These are phyloP conservation scores for Gopherus flavomarginatus DNA, from an alignment of 2,113 vertebrate species.

Conservation along the genomic window DNA sequence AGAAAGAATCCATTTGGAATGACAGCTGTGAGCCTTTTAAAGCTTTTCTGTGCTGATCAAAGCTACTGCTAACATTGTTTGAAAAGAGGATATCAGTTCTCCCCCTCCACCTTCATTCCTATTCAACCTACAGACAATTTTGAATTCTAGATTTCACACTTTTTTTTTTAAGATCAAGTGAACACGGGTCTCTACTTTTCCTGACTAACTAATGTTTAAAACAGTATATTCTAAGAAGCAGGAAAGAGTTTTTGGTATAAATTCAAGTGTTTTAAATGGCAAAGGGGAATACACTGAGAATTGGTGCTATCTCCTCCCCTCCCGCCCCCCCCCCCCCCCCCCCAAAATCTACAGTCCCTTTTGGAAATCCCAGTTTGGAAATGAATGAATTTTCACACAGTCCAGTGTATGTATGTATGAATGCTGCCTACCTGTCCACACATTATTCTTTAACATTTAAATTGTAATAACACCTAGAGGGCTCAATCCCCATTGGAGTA, in stretches of 20 bases:
- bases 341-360: neutral
- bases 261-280: rapidly evolving
- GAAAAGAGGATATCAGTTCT: slow-evolving; percentile 4
- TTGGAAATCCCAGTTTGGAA: rapidly evolving
- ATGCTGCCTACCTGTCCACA: neutral
- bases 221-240: rapidly evolving
- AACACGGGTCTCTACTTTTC: neutral
- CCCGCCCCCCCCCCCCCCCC: rapidly evolving
- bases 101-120: neutral
- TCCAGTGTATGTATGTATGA: neutral
- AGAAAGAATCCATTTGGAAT: slow-evolving; percentile 50
- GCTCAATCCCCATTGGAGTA: neutral
- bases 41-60: slow-evolving; percentile 42
- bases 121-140: neutral
- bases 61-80: slow-evolving; percentile 3
- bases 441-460: neutral
- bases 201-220: rapidly evolving
- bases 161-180: neutral
- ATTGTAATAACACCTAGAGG: neutral
- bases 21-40: slow-evolving; percentile 48
- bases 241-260: rapidly evolving
- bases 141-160: neutral
- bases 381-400: neutral
- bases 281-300: rapidly evolving
- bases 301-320: neutral